Conservation (phyloP, 2,797 vertebrate genomes). For the Phoeniculus purpureus region DNA sequence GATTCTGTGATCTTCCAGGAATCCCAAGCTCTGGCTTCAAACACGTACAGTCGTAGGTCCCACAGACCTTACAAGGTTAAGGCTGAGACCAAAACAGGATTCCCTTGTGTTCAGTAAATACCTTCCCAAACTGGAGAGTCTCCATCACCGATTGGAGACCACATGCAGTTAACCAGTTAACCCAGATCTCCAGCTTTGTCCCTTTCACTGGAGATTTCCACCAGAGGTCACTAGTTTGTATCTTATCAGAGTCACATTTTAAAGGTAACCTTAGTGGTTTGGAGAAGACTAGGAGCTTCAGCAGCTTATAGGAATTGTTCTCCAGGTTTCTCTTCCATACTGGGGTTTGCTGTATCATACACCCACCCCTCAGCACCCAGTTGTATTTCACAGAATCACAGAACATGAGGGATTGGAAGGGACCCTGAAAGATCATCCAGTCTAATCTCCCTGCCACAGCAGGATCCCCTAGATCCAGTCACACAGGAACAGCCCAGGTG, state of each 20-base stretch:
- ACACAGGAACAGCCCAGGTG: no score
- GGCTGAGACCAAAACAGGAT: fast-evolving
- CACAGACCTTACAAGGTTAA: fast-evolving
- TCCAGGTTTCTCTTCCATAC: background rate
- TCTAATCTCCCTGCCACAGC: no score
- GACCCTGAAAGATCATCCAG: no score
- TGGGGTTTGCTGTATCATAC: background rate
- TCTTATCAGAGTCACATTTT: background rate
- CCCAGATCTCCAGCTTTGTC: background rate
- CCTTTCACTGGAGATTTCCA: background rate
- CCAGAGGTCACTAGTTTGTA: background rate
- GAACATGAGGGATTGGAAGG: no score
- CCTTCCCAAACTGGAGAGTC: no score
- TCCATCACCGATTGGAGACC: no score
- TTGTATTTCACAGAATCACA: no score
- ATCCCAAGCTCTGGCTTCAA: background rate
- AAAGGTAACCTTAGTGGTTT: background rate
- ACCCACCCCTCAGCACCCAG: background rate
- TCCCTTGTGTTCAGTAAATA: background rate
- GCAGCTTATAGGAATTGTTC: background rate
- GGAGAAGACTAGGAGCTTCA: background rate
- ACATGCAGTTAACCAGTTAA: no score
- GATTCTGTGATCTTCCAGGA: background rate
- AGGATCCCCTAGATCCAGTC: no score
- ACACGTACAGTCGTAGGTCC: fast-evolving